Conservation (phyloP, 2,797 vertebrate species). For the Rhinophrynus dorsalis region DNA sequence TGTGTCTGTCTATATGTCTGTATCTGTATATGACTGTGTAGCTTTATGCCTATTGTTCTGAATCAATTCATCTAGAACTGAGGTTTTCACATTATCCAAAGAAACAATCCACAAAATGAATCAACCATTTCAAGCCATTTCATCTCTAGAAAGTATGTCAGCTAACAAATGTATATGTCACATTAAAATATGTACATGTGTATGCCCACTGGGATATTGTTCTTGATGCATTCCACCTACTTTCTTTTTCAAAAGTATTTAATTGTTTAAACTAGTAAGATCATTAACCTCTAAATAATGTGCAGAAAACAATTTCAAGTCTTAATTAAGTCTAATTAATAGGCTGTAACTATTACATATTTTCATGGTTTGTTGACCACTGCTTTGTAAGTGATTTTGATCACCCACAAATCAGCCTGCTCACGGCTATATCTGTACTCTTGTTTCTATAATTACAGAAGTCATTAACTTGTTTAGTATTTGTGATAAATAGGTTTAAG, state of each 20-base stretch:
- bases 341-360: constrained; percentile 66
- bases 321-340: constrained; percentile 71
- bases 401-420: constrained; percentile 63
- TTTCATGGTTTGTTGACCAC: constrained; percentile 67
- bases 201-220: not conserved
- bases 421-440: constrained; percentile 64
- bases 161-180: too few relatives aligned
- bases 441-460: constrained; percentile 70
- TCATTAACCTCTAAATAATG: constrained; percentile 64
- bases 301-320: constrained; percentile 66
- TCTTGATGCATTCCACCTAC: not conserved
- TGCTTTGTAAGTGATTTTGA: constrained; percentile 71
- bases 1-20: too few relatives aligned
- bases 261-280: constrained; percentile 51
- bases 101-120: too few relatives aligned
- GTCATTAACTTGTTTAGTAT: constrained; percentile 63
- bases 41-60: too few relatives aligned
- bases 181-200: not conserved
- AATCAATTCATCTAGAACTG: too few relatives aligned
- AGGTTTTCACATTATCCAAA: too few relatives aligned
- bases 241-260: constrained; percentile 48
- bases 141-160: too few relatives aligned
- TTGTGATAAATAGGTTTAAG: constrained; percentile 68
- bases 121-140: too few relatives aligned
- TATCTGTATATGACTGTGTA: too few relatives aligned